Evolutionary conservation across 2,888 invertebrate species (phyloP).

Genomic region (Orthosia cruda): DNA sequence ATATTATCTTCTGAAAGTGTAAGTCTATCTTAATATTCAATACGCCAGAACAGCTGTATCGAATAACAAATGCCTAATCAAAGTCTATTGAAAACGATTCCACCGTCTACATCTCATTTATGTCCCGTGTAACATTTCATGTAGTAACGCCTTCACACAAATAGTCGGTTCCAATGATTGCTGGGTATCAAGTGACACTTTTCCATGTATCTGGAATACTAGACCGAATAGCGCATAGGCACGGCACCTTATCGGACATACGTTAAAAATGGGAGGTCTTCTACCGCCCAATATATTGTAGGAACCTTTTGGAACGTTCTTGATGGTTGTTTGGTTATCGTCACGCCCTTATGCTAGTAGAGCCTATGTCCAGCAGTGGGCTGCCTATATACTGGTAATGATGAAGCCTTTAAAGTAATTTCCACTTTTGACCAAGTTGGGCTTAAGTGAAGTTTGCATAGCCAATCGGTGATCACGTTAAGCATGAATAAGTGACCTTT

Average conservation of each 20-base stretch:
- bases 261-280: background rate
- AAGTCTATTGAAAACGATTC: slow-evolving; percentile 57
- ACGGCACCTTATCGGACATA: slow-evolving; percentile 11
- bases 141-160: slow-evolving; percentile 57
- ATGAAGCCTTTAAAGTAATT: background rate
- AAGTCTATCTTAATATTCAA: slow-evolving; percentile 17
- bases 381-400: background rate
- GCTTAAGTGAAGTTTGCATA: background rate
- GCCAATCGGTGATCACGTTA: background rate
- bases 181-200: slow-evolving; percentile 66
- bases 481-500: slow-evolving; percentile 15
- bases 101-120: slow-evolving; percentile 52
- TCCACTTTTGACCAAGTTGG: background rate
- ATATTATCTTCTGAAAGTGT: background rate
- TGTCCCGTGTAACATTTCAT: slow-evolving; percentile 61
- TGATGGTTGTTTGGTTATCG: background rate
- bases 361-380: background rate
- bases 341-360: background rate
- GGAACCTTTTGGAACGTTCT: background rate
- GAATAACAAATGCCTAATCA: slow-evolving; percentile 64
- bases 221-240: slow-evolving; percentile 54
- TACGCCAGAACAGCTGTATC: slow-evolving; percentile 41
- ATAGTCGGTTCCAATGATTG: slow-evolving; percentile 65
- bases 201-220: slow-evolving; percentile 69
- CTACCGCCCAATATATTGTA: background rate